Evolutionary conservation across 2,797 vertebrate genomes (phyloP).

Genomic region (Chaenodraco wilsoni): DNA sequence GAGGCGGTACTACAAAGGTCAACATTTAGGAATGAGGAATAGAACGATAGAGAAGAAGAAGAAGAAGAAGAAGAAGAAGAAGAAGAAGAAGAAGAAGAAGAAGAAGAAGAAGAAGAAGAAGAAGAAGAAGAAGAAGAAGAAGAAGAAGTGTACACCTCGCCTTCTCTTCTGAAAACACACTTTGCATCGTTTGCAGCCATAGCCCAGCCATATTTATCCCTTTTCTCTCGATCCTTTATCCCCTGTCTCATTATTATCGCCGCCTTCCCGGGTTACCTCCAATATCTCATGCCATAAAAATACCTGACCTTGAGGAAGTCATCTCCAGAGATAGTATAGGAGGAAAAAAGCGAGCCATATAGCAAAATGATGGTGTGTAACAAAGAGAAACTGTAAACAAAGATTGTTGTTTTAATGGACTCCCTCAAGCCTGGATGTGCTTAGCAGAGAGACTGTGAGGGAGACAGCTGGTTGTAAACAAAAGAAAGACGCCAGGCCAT

Average conservation of each 20-base stretch:
- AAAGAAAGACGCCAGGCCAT: conserved; percentile 50
- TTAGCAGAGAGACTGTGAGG: conserved; percentile 36
- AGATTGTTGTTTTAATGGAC: conserved; percentile 60
- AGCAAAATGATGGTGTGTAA: conserved; percentile 52
- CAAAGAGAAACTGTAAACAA: conserved; percentile 73
- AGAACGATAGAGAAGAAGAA: conserved; percentile 32
- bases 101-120: conserved; percentile 36
- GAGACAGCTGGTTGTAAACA: conserved; percentile 69
- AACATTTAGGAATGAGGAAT: conserved; percentile 75
- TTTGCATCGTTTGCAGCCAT: conserved; percentile 26
- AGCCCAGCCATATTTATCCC: conserved; percentile 42
- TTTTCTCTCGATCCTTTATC: conserved; percentile 23
- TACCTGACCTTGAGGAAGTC: conserved; percentile 71
- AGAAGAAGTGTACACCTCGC: conserved; percentile 36
- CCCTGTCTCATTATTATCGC: conserved; percentile 35
- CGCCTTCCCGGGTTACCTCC: conserved; percentile 44
- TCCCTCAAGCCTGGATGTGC: conserved; percentile 55
- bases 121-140: conserved; percentile 29
- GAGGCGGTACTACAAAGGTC: conserved; percentile 79
- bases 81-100: conserved; percentile 12
- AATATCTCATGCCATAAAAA: conserved; percentile 54
- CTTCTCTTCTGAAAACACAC: conserved; percentile 34
- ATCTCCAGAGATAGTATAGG: conserved; percentile 56
- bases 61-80: not conserved
- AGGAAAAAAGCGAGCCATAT: conserved; percentile 3